phyloP scores from a whole-genome alignment of 2,113 vertebrate species.

The Brachypteracias leptosomus region DNA sequence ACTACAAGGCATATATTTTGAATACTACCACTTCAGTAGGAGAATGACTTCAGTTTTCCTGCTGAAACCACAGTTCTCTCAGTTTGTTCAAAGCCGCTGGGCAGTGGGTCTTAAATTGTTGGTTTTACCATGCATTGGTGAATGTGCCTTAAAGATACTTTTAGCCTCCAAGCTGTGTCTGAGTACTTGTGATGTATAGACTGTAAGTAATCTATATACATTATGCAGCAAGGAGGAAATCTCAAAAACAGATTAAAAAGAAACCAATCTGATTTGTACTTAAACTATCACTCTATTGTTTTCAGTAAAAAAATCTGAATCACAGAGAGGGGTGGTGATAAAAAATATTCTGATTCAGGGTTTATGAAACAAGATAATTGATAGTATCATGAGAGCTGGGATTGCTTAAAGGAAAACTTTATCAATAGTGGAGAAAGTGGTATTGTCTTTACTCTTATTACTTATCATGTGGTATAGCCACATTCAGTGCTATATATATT shows the following conservation, averaged over 20 bases:
- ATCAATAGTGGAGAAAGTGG: not conserved
- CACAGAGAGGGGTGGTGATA: not conserved
- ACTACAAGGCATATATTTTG: not conserved
- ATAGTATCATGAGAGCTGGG: not conserved
- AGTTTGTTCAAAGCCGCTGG: not conserved
- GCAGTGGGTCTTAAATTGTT: fast-evolving
- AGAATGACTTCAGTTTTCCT: not conserved
- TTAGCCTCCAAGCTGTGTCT: conserved; percentile 1
- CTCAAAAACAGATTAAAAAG: not conserved
- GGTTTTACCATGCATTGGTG: not conserved
- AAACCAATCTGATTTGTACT: not conserved
- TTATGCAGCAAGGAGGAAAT: not conserved
- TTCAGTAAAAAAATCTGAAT: not conserved
- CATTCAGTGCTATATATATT: not conserved
- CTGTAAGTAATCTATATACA: not conserved
- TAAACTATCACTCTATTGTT: not conserved
- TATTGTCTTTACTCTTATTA: not conserved
- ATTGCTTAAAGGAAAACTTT: not conserved
- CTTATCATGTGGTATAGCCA: not conserved
- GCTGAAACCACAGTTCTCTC: not conserved
- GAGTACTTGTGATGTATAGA: not conserved
- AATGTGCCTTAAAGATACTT: not conserved
- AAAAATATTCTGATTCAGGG: not conserved
- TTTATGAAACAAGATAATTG: not conserved
- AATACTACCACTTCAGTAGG: not conserved